A percentile compares a stretch with the other conserved stretches of the same genome.
These are phyloP conservation scores for Patagioenas fasciata DNA, from an alignment of 2,113 vertebrate genomes.

Conservation along the genomic window DNA sequence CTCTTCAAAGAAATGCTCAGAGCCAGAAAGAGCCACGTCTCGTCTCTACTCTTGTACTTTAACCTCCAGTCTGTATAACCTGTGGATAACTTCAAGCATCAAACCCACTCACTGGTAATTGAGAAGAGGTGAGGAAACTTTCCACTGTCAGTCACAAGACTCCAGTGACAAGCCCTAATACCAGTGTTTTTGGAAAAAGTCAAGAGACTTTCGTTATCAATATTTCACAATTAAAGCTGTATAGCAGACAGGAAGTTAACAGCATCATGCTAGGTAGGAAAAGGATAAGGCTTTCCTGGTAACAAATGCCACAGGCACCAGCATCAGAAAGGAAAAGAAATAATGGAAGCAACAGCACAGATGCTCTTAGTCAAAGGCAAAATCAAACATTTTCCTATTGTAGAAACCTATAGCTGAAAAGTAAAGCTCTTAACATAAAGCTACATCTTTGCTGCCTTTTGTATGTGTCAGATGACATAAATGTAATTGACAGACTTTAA, in stretches of 20 bases:
- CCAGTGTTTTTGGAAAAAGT: not conserved
- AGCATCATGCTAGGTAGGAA: not conserved
- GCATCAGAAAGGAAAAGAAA: not conserved
- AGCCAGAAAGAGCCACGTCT: not conserved
- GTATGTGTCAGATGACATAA: not conserved
- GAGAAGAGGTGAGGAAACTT: constrained; percentile 36
- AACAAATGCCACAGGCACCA: not conserved
- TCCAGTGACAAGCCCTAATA: not conserved
- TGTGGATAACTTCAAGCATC: constrained; percentile 48
- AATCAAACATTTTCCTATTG: not conserved
- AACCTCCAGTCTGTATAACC: constrained; percentile 43
- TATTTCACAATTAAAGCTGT: not conserved
- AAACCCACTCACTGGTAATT: constrained; percentile 34
- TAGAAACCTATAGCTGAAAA: not conserved
- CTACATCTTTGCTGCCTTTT: not conserved
- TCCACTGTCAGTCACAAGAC: not conserved
- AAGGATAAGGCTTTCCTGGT: not conserved
- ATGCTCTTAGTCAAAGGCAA: not conserved
- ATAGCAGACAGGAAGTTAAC: not conserved
- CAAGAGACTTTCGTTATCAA: not conserved
- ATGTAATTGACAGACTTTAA: not conserved
- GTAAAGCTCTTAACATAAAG: not conserved
- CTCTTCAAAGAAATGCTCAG: constrained; percentile 36
- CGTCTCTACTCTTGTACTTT: constrained; percentile 25
- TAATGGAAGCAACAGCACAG: not conserved